phyloP scores from a whole-genome alignment of 2,797 vertebrate species.

The Rhincodon typus region DNA sequence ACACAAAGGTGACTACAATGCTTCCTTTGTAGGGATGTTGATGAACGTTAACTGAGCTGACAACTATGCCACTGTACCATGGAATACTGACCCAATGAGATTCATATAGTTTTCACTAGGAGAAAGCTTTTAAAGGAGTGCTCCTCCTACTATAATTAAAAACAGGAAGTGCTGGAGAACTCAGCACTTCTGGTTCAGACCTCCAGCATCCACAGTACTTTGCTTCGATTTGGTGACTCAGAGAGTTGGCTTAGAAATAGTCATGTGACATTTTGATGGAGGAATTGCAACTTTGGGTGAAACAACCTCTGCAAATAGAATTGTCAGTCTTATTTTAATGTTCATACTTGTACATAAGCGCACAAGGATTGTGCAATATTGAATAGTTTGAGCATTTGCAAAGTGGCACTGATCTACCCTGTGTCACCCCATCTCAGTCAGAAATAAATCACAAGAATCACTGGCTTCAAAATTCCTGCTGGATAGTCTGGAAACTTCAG shows the following conservation, averaged over 20 bases:
- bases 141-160: no score
- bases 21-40: not conserved
- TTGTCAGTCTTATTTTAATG: not conserved
- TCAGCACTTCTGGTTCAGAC: no score
- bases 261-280: not conserved
- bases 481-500: not conserved
- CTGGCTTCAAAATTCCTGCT: not conserved
- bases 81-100: not conserved
- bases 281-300: not conserved
- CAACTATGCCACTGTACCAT: no score
- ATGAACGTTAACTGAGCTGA: not conserved
- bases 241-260: not conserved
- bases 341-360: not conserved
- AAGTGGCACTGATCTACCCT: not conserved
- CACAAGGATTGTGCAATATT: not conserved
- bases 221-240: not conserved
- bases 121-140: not conserved
- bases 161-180: no score
- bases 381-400: not conserved
- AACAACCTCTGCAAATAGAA: not conserved
- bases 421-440: not conserved
- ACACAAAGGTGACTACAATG: not conserved
- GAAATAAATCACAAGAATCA: not conserved
- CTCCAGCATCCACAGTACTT: no score
- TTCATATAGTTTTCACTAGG: not conserved